phyloP scores from a whole-genome alignment of 2,113 vertebrate species.

The Benitochromis conjunctus region DNA sequence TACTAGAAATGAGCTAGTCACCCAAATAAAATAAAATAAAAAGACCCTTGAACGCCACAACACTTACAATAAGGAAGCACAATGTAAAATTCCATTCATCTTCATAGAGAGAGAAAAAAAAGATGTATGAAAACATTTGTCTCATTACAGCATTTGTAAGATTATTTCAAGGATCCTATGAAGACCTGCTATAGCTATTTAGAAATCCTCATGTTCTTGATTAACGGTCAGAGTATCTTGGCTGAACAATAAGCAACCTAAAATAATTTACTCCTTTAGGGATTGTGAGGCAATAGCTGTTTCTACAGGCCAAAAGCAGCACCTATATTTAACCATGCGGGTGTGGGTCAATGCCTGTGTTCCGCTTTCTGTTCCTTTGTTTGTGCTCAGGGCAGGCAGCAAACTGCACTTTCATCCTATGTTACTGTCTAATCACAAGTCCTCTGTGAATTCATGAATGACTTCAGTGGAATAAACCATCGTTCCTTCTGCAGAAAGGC shows the following conservation, averaged over 20 bases:
- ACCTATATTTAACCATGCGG: constrained; percentile 54
- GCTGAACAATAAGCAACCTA: constrained; percentile 35
- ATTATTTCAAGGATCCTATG: not conserved
- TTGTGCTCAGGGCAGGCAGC: constrained; percentile 11
- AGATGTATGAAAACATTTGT: not conserved
- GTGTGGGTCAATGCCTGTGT: constrained; percentile 36
- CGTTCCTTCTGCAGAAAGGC: not conserved
- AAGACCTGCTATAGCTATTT: not conserved
- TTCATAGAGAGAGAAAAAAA: not conserved
- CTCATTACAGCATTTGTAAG: not conserved
- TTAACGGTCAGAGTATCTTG: not conserved
- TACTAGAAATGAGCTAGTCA: not conserved
- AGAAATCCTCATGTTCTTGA: not conserved
- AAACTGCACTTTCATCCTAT: not conserved
- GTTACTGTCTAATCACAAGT: constrained; percentile 41
- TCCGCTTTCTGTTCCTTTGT: constrained; percentile 61
- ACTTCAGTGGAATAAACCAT: not conserved
- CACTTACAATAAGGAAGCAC: not conserved
- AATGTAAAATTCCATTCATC: not conserved
- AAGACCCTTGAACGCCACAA: not conserved
- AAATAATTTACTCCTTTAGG: constrained; percentile 12
- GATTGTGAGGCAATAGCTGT: not conserved
- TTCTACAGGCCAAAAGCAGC: not conserved
- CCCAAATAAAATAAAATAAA: not conserved
- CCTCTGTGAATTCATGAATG: constrained; percentile 2